A percentile compares a stretch with the other conserved stretches of the same genome.
phyloP scores from a whole-genome alignment of 2,113 vertebrate genomes.

The Microtus ochrogaster region DNA sequence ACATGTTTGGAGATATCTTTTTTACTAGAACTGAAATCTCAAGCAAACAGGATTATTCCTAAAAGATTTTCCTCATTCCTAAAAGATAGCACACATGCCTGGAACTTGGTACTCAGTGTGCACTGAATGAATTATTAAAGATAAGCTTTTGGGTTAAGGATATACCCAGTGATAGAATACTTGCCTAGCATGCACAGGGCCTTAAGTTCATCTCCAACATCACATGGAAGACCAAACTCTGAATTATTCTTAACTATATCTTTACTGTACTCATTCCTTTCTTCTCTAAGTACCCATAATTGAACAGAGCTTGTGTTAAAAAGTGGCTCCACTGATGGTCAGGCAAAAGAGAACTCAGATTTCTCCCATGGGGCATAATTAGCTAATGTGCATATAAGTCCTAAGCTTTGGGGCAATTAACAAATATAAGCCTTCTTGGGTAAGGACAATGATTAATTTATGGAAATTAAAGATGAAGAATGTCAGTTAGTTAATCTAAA shows the following conservation, averaged over 20 bases:
- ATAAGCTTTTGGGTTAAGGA: not conserved
- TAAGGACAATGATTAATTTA: conserved; percentile 55
- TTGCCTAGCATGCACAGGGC: not conserved
- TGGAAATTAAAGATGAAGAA: conserved; percentile 68
- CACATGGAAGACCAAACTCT: not conserved
- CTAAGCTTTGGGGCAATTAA: conserved; percentile 27
- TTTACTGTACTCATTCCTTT: not conserved
- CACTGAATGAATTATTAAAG: not conserved
- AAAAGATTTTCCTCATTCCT: not conserved
- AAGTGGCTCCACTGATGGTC: not conserved
- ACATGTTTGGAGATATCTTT: not conserved
- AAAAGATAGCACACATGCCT: conserved; percentile 2
- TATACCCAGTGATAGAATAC: not conserved
- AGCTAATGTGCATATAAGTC: conserved; percentile 46
- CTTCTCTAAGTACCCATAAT: not conserved
- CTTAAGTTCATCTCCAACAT: not conserved
- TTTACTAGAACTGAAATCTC: not conserved
- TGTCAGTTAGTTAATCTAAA: conserved; percentile 63
- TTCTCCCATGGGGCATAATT: conserved; percentile 45
- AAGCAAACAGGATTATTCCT: not conserved
- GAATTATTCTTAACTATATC: not conserved
- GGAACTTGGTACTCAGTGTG: not conserved
- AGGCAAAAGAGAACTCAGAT: not conserved
- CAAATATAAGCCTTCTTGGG: conserved; percentile 27
- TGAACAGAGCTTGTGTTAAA: conserved; percentile 37